Base-by-base conservation (phyloP, 2,113 vertebrate species). In the Zeus faber region DNA sequence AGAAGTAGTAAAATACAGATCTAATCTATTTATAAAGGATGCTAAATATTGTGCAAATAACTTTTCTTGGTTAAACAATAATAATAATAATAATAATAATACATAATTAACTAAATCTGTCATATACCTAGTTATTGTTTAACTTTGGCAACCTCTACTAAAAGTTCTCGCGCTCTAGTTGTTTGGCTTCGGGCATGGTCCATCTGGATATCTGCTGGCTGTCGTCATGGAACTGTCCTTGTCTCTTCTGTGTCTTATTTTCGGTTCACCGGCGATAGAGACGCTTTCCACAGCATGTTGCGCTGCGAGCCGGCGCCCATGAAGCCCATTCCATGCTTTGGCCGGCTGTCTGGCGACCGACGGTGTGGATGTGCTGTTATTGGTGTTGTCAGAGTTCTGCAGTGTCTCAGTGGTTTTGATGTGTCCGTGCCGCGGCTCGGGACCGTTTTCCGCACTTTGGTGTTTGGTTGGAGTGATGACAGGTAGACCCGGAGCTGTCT, bases 281-380 rank as follows among this genome's bases (percentile, higher is more conserved):
- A 59, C 16, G 3, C 10, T 39, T 31, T 70, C 25, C 52, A 50
- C 31, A 50, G 74, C 70, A 82, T 82, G 82, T 70, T 54, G 51
- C 35, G 67, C 60, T 40, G 52, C 62, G 46, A 57, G 61, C 49
- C 14, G 11, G 46, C 48, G 22, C 70, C 27, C 58, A 51, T 64
- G 53, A 52, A 37, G 57, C 49, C 78, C 78, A 61, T 66, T 53
- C 57, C 73, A 77, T 65, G 72, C 75, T 80, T 67, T 25, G 68
- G 62, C 62, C 54, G 10, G 48, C 31, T 11, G 26, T 31, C 49
- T 57, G 22, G 5, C 63, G 63, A 49, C 58, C 54, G 74, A 50
- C 58, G 62, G 66, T 61, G 40, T 2, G 39, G n/a, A n/a, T n/a
- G 5, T 39, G 47, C 3, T 48, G 22, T 24, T 24, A 6, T 25